Conservation (phyloP, 2,113 vertebrate species). For the Oryzias curvinotus region DNA sequence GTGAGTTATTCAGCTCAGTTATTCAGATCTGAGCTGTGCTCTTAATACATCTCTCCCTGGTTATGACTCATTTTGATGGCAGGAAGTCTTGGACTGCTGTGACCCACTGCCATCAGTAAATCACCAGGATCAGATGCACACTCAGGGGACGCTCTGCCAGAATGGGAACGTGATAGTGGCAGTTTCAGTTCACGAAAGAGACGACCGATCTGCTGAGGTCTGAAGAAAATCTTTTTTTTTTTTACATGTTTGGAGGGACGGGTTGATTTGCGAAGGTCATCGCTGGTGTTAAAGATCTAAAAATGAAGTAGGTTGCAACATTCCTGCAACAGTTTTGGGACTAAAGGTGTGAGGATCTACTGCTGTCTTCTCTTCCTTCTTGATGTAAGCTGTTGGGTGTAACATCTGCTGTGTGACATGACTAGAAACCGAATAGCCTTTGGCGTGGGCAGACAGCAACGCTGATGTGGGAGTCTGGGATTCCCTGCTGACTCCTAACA, state of each 20-base stretch:
- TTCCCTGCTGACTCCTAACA: slow-evolving; percentile 46
- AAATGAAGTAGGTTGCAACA: slow-evolving; percentile 11
- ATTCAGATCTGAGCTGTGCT: slow-evolving; percentile 42
- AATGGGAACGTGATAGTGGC: slow-evolving; percentile 35
- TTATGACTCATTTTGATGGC: slow-evolving; percentile 55
- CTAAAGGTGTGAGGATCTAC: slow-evolving; percentile 16
- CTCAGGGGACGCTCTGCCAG: slow-evolving; percentile 40
- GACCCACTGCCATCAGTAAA: slow-evolving; percentile 57
- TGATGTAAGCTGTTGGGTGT: slow-evolving; percentile 18
- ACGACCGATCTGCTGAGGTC: slow-evolving; percentile 28
- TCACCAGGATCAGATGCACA: slow-evolving; percentile 56
- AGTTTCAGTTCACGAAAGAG: slow-evolving; percentile 37
- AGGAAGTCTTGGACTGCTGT: slow-evolving; percentile 32
- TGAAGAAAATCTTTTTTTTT: slow-evolving; percentile 9
- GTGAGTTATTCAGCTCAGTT: slow-evolving; percentile 41
- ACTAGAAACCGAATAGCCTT: slow-evolving; percentile 49
- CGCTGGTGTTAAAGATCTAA: slow-evolving; percentile 22
- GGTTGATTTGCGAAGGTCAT: neutral
- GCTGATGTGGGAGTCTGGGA: slow-evolving; percentile 48
- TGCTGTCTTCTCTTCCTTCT: slow-evolving; percentile 18
- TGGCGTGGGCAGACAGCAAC: slow-evolving; percentile 29
- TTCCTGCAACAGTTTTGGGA: slow-evolving; percentile 14
- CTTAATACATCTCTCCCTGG: slow-evolving; percentile 27
- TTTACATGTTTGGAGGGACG: neutral
- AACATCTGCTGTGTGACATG: slow-evolving; percentile 49